Evolutionary conservation across 2,797 vertebrate species (phyloP), one percentile per base, ranked within the genome.

Genomic region (Petrocephalus sullivani): DNA sequence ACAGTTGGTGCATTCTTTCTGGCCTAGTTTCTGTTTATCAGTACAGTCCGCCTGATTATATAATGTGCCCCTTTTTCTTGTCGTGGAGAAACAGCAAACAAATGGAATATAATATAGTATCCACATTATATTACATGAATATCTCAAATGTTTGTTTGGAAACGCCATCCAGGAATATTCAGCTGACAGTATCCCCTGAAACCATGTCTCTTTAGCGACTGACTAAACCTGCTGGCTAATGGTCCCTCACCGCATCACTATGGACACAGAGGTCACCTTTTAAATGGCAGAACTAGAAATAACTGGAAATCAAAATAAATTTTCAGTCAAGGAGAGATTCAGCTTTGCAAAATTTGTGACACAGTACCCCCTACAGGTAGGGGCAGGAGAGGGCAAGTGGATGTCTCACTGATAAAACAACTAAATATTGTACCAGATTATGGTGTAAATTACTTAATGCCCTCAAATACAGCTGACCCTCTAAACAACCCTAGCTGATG

Each of bases 231-330:
- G 21, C 86, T 71, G 4, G 14, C 90, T 91, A 90, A 93, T 89
- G 88, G 90, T 90, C 23, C 33, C 61, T 58, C 88, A 81, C 33
- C 87, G 64, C 64, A 92, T 95, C 94, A 91, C 93, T 92, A 93
- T 94, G 93, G 93, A 94, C 94, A 95, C 94, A 89, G 88, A 85
- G 91, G 90, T 75, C 82, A 89, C 71, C 90, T 86, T 92, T 91
- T 91, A 90, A 89, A 91, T 91, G 89, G 90, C 86, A 85, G 14
- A 0, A 89, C 92, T 92, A 92, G 91, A 94, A 94, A 94, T 94
- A 95, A 91, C 64, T 8, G 54, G 88, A 87, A 90, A 88, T n/a
- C 16, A 49, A 16, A 81, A 89, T 83, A 57, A 8, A 9, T 9
- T 7, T 51, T 87, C 88, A 41, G 41, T 46, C 4, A 60, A 60